These are phyloP conservation scores for Pangasius djambal DNA, from an alignment of 2,797 vertebrate species.

Conservation along the genomic window DNA sequence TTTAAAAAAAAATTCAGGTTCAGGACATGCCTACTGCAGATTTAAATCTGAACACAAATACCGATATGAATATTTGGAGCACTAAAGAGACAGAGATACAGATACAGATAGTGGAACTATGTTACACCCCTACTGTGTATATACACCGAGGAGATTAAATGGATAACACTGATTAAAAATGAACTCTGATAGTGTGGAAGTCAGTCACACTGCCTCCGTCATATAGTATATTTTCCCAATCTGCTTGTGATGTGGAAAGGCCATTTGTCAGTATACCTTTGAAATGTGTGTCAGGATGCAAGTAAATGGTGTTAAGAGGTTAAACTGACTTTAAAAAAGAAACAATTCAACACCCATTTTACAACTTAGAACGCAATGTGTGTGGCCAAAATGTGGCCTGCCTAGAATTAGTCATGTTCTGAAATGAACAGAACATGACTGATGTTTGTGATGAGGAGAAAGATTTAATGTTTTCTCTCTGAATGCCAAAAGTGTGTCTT, in stretches of 20 bases:
- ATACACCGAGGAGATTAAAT: neutral
- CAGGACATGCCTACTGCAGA: neutral
- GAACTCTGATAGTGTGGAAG: neutral
- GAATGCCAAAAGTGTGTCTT: conserved; percentile 15
- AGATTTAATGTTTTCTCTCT: conserved; percentile 25
- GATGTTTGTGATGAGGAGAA: neutral
- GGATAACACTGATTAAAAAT: neutral
- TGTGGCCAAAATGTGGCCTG: neutral
- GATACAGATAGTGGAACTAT: neutral
- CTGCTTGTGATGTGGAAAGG: neutral
- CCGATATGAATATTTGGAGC: neutral
- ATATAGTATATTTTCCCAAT: neutral
- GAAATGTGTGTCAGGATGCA: neutral
- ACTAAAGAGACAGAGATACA: no score
- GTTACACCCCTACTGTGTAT: neutral
- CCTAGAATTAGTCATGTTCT: neutral
- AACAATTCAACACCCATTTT: neutral
- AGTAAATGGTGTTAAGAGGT: neutral
- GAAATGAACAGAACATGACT: neutral
- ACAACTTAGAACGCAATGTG: neutral
- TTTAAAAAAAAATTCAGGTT: neutral
- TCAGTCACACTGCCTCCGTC: neutral
- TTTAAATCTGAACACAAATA: conserved; percentile 20
- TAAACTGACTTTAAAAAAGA: conserved; percentile 1
- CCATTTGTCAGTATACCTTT: neutral